A percentile compares a stretch with the other conserved stretches of the same genome.
Evolutionary conservation across 2,113 vertebrate species (phyloP).

Genomic region (Triplophysa tibetana): DNA sequence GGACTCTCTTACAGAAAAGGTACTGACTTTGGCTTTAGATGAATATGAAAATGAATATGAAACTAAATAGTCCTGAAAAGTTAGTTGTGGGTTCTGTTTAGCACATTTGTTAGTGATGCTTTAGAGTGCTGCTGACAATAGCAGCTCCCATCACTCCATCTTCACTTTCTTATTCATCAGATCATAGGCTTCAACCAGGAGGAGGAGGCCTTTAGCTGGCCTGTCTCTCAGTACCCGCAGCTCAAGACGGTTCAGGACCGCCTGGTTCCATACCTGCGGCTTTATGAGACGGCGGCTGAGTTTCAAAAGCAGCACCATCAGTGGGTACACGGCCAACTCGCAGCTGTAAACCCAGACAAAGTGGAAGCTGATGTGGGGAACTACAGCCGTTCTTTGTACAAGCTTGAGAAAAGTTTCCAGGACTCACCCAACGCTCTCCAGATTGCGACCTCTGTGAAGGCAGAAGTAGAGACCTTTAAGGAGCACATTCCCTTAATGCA

Average conservation of each 20-base stretch:
- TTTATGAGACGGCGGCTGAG: slow-evolving; percentile 78
- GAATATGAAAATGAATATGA: background rate
- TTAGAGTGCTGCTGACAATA: background rate
- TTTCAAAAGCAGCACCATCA: slow-evolving; percentile 72
- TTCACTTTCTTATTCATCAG: slow-evolving; percentile 62
- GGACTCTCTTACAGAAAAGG: slow-evolving; percentile 81
- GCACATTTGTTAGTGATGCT: background rate
- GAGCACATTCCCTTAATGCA: slow-evolving; percentile 80
- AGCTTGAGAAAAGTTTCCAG: slow-evolving; percentile 79
- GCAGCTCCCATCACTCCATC: background rate
- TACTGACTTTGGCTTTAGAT: slow-evolving; percentile 49
- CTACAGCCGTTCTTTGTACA: slow-evolving; percentile 79
- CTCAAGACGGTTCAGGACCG: slow-evolving; percentile 78
- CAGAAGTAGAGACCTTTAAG: slow-evolving; percentile 81
- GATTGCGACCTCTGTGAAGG: slow-evolving; percentile 72
- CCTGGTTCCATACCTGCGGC: slow-evolving; percentile 79
- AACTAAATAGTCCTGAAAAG: background rate
- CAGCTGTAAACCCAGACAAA: slow-evolving; percentile 81
- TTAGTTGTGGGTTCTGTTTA: too few species aligned
- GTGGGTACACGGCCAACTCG: slow-evolving; percentile 80
- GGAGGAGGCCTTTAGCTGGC: slow-evolving; percentile 84
- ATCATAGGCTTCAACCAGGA: slow-evolving; percentile 84
- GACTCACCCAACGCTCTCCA: slow-evolving; percentile 75
- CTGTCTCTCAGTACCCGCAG: slow-evolving; percentile 79
- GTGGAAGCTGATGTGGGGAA: slow-evolving; percentile 79